Percentiles rank a stretch among this genome's conserved stretches.
Conservation (phyloP, 2,797 vertebrate genomes). For the Sparidentex hasta region DNA sequence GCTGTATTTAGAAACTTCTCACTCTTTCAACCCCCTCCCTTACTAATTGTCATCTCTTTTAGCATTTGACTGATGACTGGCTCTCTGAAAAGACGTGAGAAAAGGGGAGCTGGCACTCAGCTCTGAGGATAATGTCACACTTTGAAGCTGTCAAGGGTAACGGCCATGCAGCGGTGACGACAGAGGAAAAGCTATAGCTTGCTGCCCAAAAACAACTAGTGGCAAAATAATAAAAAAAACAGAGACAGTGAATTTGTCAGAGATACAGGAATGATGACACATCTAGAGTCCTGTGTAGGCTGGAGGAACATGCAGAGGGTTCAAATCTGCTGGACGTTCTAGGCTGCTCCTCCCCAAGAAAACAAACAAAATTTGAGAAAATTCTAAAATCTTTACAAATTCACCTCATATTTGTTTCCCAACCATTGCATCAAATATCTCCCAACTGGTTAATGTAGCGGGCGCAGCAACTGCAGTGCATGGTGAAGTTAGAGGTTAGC, state of each 20-base stretch:
- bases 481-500: no score
- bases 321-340: no score
- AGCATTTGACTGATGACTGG: slow-evolving; percentile 79
- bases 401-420: no score
- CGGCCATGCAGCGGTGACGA: slow-evolving; percentile 40
- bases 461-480: no score
- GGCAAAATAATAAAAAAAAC: slow-evolving; percentile 34
- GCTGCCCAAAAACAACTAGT: slow-evolving; percentile 40
- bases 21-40: slow-evolving; percentile 70
- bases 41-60: slow-evolving; percentile 81
- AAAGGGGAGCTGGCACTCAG: slow-evolving; percentile 56
- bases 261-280: slow-evolving; percentile 1
- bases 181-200: slow-evolving; percentile 38
- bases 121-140: slow-evolving; percentile 72
- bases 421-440: no score
- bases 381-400: no score
- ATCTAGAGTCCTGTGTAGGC: neutral
- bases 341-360: no score
- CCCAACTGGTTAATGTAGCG: no score
- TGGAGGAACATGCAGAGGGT: no score
- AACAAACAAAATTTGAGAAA: no score
- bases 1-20: slow-evolving; percentile 85
- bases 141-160: slow-evolving; percentile 69
- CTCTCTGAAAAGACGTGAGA: slow-evolving; percentile 69
- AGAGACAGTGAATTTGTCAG: slow-evolving; percentile 7